phyloP scores from a whole-genome alignment of 2,113 vertebrate species.

The Mandrillus leucophaeus region DNA sequence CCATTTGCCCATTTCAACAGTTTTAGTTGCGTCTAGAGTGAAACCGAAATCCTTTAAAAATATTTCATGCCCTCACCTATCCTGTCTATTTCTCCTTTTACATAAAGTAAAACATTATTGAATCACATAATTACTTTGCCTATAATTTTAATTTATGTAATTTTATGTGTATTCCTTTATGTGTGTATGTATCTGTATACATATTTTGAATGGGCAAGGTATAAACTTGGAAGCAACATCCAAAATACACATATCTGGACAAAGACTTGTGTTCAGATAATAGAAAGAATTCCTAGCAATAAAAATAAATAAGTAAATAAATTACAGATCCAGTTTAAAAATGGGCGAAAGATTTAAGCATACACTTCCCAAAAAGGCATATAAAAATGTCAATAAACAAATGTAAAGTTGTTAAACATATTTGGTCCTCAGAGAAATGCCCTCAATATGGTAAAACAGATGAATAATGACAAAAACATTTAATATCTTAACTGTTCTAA shows the following conservation, averaged over 20 bases:
- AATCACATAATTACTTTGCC: neutral
- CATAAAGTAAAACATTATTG: neutral
- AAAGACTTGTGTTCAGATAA: neutral
- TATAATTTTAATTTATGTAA: neutral
- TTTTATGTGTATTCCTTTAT: neutral
- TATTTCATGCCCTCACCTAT: neutral
- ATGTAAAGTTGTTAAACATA: neutral
- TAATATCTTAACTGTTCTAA: neutral
- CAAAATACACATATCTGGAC: neutral
- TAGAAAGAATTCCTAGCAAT: neutral
- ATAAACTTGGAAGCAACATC: neutral
- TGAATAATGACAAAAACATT: neutral
- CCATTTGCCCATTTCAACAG: neutral
- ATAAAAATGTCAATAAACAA: neutral
- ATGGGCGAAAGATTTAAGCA: neutral
- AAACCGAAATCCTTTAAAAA: neutral
- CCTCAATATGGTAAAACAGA: neutral
- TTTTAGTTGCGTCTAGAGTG: neutral
- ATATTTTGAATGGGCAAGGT: neutral
- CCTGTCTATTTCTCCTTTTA: neutral
- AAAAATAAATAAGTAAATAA: neutral
- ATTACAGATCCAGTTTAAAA: neutral
- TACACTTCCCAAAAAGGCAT: neutral
- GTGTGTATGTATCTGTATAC: neutral
- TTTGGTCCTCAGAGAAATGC: neutral